A percentile compares a stretch with the other conserved stretches of the same genome.
phyloP scores from a whole-genome alignment of 1,140 invertebrate species.

The Tribolium castaneum region DNA sequence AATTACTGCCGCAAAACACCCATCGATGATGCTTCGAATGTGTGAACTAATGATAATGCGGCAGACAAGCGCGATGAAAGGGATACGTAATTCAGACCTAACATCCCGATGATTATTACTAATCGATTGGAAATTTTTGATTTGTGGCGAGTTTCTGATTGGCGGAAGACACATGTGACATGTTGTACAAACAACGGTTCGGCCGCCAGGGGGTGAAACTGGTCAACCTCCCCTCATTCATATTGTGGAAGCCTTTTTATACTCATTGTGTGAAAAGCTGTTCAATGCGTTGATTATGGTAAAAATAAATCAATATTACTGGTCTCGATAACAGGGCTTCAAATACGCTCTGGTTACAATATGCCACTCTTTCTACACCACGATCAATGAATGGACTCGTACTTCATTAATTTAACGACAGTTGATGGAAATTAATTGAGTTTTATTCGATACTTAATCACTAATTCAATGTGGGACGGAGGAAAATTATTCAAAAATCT shows the following conservation, averaged over 20 bases:
- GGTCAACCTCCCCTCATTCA: slow-evolving; percentile 14
- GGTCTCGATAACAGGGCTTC: background rate
- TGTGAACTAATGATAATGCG: slow-evolving; percentile 21
- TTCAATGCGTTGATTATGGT: background rate
- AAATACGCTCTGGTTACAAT: background rate
- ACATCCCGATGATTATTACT: too few relatives aligned
- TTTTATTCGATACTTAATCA: background rate
- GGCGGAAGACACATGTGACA: background rate
- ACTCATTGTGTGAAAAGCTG: slow-evolving; percentile 6
- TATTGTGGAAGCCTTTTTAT: slow-evolving; percentile 4
- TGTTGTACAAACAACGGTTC: background rate
- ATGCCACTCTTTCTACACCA: background rate
- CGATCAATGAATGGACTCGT: background rate
- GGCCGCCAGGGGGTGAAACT: slow-evolving; percentile 10
- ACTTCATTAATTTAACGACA: background rate
- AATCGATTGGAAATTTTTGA: background rate
- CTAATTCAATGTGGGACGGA: background rate
- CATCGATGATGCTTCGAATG: background rate
- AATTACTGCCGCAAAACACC: slow-evolving; percentile 28
- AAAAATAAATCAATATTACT: slow-evolving; percentile 8
- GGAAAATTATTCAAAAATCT: background rate
- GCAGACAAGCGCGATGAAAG: background rate
- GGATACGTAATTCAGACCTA: too few relatives aligned
- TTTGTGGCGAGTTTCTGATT: background rate
- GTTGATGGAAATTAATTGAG: background rate